phyloP scores from a whole-genome alignment of 1,140 invertebrate species.

The Drosophila equinoxialis region DNA sequence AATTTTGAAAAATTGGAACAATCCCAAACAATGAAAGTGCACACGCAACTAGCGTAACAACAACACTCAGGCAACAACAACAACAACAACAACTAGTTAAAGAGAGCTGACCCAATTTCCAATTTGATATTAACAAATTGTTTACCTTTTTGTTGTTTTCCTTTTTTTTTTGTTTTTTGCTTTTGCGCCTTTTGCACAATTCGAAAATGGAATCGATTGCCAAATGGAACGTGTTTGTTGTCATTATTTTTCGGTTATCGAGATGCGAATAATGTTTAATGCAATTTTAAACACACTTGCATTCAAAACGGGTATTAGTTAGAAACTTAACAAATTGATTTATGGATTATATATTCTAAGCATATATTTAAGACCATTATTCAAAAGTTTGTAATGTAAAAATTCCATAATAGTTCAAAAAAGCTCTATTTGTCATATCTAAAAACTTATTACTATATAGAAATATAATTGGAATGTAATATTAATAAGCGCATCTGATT shows the following conservation, averaged over 20 bases:
- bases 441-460: no score
- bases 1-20: slow-evolving; percentile 51
- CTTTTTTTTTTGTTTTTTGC: no score
- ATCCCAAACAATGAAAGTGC: slow-evolving; percentile 65
- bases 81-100: slow-evolving; percentile 39
- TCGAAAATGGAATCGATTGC: slow-evolving; percentile 31
- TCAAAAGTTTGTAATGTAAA: no score
- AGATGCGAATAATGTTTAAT: slow-evolving; percentile 13
- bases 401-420: no score
- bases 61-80: slow-evolving; percentile 50
- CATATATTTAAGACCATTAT: no score
- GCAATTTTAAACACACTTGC: slow-evolving; percentile 11
- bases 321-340: neutral
- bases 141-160: slow-evolving; percentile 40
- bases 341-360: no score
- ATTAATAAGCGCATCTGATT: no score
- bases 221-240: slow-evolving; percentile 43
- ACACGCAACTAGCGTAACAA: slow-evolving; percentile 40
- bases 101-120: slow-evolving; percentile 68
- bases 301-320: no score
- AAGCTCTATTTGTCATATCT: no score
- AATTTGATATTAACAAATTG: slow-evolving; percentile 58
- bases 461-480: no score
- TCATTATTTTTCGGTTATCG: slow-evolving; percentile 10
- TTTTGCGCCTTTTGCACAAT: slow-evolving; percentile 6